phyloP scores from a whole-genome alignment of 2,888 invertebrate genomes.

The Graphium colonna region DNA sequence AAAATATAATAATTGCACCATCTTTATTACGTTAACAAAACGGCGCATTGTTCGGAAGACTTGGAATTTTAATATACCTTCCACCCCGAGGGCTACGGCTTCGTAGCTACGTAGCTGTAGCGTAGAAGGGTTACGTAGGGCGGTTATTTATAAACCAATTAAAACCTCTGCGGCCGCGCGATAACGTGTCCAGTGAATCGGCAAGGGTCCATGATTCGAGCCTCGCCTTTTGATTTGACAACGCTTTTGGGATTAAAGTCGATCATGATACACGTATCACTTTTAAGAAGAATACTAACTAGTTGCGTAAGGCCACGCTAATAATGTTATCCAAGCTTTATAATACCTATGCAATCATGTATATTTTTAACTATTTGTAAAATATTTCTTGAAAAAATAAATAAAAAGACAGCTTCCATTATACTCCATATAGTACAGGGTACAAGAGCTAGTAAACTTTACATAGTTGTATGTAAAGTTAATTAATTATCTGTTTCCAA shows the following conservation, averaged over 20 bases:
- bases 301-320: too few relatives aligned
- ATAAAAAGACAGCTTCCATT: too few relatives aligned
- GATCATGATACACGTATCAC: background rate
- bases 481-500: too few relatives aligned
- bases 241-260: conserved; percentile 3
- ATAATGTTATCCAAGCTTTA: too few relatives aligned
- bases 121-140: conserved; percentile 51
- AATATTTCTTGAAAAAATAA: too few relatives aligned
- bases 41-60: conserved; percentile 54
- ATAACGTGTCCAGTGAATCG: conserved; percentile 55
- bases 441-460: too few relatives aligned
- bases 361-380: too few relatives aligned
- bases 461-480: too few relatives aligned
- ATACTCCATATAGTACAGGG: too few relatives aligned
- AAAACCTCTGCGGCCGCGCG: conserved; percentile 62
- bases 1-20: conserved; percentile 35
- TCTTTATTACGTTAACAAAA: conserved; percentile 35
- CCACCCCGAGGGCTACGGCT: conserved; percentile 48
- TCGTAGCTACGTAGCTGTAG: conserved; percentile 21
- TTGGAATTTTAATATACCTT: conserved; percentile 45
- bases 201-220: conserved; percentile 27
- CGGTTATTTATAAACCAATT: conserved; percentile 78
- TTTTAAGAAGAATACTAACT: background rate
- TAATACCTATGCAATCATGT: too few relatives aligned
- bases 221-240: conserved; percentile 11